Evolutionary conservation across 2,113 vertebrate genomes (phyloP), one percentile per base, ranked within the genome.

Genomic region (Machaerirhynchus nigripectus): DNA sequence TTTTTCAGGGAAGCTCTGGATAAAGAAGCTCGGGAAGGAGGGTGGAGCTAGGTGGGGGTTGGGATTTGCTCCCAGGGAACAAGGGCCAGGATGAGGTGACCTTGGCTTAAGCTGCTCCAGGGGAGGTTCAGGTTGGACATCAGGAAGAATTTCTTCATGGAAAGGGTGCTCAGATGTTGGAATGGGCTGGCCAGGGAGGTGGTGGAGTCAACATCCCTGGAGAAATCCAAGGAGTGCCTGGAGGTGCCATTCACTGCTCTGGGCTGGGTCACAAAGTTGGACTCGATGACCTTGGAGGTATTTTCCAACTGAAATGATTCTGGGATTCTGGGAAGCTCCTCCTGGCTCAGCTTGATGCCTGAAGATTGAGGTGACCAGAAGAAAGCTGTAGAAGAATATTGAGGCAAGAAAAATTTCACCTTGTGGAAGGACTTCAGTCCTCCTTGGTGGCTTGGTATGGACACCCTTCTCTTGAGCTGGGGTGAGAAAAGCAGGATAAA

Each of bases 241-340:
- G 31, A 44, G 5, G 37, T 52, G 53, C 9, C 63, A 59, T 27
- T 23, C 9, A 22, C 11, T 22, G 37, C 2, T 28, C 33, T 46
- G 49, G 18, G 7, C 31, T 37, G 84, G 13, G 14, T 67, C 53
- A 37, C 37, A 52, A 44, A 12, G 26, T 7, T 44, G 27, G 33
- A 23, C 4, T 75, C 0, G 0, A 35, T 49, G 42, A 35, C 21
- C 20, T 57, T n/a, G 35, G 22, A 60, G 15, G 8, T 23, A 6
- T 61, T 69, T 69, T n/a, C 74, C 33, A 53, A 5, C 12, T 7
- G 5, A 53, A 69, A 61, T 7, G 3, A 28, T 20, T 69, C 63
- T 10, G 37, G 37, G 10, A 77, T 69, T 87, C 35, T 28, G 47
- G 64, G 28, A 85, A 39, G 9, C 6, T 56, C 16, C 42, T 67